These are phyloP conservation scores for Ameiurus melas DNA, from an alignment of 2,113 vertebrate genomes.

Conservation along the genomic window DNA sequence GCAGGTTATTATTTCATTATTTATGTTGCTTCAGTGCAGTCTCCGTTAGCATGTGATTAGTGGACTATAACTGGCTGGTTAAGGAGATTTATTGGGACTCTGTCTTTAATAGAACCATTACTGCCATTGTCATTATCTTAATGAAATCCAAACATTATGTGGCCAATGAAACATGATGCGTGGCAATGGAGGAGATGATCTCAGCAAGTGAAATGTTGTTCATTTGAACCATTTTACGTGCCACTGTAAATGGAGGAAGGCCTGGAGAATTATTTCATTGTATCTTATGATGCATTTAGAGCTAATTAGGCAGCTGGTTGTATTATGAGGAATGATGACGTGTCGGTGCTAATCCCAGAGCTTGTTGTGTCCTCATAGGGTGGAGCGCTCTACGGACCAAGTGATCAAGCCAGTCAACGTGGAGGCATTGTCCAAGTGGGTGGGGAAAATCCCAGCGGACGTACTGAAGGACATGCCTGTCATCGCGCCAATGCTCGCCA, in stretches of 20 bases:
- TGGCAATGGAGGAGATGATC: slow-evolving; percentile 7
- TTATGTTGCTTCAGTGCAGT: neutral
- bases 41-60: neutral
- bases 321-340: neutral
- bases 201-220: slow-evolving; percentile 34
- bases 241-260: slow-evolving; percentile 24
- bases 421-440: slow-evolving; percentile 95
- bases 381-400: slow-evolving; percentile 96
- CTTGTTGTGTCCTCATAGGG: slow-evolving; percentile 68
- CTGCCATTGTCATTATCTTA: slow-evolving; percentile 41
- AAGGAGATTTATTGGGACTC: slow-evolving; percentile 1
- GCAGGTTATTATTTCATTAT: neutral
- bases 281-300: slow-evolving; percentile 46
- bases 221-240: slow-evolving; percentile 23
- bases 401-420: slow-evolving; percentile 97
- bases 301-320: slow-evolving; percentile 36
- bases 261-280: slow-evolving; percentile 53
- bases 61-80: neutral
- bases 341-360: neutral
- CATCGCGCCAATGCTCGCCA: slow-evolving; percentile 92
- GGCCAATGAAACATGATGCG: slow-evolving; percentile 35
- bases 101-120: neutral
- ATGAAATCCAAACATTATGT: slow-evolving; percentile 41
- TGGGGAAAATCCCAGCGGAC: slow-evolving; percentile 91
- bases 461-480: slow-evolving; percentile 91